Percentiles rank a stretch among this genome's conserved stretches.
These are phyloP conservation scores for Thunnus albacares DNA, from an alignment of 2,797 vertebrate species.

Conservation along the genomic window DNA sequence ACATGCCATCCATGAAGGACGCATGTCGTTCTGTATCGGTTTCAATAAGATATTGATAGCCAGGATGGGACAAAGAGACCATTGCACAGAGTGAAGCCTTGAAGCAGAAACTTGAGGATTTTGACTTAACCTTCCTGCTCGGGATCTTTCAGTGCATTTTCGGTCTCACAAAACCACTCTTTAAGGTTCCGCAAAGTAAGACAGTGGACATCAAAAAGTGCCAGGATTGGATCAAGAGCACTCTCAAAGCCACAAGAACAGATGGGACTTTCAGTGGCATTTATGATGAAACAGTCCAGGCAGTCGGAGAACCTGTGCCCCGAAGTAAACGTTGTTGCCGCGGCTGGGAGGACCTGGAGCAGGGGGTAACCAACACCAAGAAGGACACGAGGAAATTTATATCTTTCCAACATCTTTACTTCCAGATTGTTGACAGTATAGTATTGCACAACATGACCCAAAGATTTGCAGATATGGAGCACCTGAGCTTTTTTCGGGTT, in stretches of 20 bases:
- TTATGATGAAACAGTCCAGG: too few relatives aligned
- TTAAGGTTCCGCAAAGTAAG: slow-evolving; percentile 11
- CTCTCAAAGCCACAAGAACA: neutral
- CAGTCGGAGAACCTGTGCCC: too few relatives aligned
- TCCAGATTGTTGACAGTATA: slow-evolving; percentile 9
- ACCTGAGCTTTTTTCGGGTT: neutral
- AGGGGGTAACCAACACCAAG: too few relatives aligned
- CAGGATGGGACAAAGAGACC: neutral
- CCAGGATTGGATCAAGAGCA: neutral
- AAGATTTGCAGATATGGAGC: slow-evolving; percentile 10
- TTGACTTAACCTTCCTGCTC: neutral
- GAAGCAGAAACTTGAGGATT: slow-evolving; percentile 11
- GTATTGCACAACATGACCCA: slow-evolving; percentile 5
- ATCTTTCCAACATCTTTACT: neutral
- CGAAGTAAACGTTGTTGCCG: too few relatives aligned
- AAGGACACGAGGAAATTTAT: too few relatives aligned
- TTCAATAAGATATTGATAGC: neutral
- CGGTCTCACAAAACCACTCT: neutral
- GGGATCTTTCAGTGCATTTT: neutral
- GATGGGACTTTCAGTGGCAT: too few relatives aligned
- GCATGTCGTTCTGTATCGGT: neutral
- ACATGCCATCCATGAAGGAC: neutral
- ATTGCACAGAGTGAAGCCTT: neutral
- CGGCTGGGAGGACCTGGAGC: too few relatives aligned
- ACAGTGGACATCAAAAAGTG: neutral